Evolutionary conservation across 2,888 invertebrate species (phyloP).

Genomic region (Lasius fuliginosus): DNA sequence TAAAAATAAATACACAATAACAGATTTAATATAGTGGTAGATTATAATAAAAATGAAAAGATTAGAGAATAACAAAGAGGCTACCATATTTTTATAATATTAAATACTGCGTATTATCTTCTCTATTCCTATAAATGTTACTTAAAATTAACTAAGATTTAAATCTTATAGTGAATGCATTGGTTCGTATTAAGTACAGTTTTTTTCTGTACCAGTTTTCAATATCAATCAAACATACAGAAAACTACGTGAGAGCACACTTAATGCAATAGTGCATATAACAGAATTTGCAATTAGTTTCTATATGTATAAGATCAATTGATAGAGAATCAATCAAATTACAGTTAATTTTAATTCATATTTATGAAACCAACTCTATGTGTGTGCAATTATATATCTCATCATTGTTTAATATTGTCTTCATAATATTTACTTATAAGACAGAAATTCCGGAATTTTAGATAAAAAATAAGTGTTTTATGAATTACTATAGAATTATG

Average conservation of each 20-base stretch:
- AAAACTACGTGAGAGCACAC: background rate
- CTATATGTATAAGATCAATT: background rate
- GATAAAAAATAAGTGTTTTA: background rate
- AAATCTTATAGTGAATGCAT: background rate
- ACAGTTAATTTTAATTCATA: background rate
- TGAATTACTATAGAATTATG: background rate
- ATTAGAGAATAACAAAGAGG: background rate
- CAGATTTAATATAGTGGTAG: background rate
- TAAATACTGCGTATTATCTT: background rate
- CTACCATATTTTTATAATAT: background rate
- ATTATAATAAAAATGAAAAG: background rate
- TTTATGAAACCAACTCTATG: background rate
- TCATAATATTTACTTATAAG: background rate
- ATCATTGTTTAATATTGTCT: background rate
- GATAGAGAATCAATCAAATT: background rate
- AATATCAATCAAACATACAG: too few relatives aligned
- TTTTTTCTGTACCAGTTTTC: too few relatives aligned
- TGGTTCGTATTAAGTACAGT: background rate
- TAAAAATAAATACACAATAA: background rate
- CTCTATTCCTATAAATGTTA: background rate
- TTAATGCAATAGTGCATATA: background rate
- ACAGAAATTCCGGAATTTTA: background rate
- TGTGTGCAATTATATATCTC: background rate
- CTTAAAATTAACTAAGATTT: slow-evolving; percentile 2
- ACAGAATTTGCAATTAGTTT: background rate